A percentile compares a stretch with the other conserved stretches of the same genome.
Conservation (phyloP, 2,113 vertebrate species). For the Hiodon alosoides region DNA sequence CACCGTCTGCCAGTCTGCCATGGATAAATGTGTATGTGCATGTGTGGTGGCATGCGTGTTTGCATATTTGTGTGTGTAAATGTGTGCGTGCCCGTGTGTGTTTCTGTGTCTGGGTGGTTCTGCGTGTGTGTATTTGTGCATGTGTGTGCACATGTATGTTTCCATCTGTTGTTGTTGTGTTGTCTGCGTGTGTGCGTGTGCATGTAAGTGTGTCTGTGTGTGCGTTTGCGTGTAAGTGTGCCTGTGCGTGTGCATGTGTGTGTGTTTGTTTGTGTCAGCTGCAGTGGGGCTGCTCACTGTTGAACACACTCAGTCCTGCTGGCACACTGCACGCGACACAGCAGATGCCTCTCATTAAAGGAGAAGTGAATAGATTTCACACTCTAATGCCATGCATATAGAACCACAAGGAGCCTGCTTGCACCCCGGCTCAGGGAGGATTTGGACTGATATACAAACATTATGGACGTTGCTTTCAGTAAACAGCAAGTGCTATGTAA, state of each 20-base stretch:
- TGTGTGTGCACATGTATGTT: too few relatives aligned
- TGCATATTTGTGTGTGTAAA: too few relatives aligned
- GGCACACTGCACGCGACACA: background rate
- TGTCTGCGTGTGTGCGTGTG: background rate
- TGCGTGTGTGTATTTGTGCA: too few relatives aligned
- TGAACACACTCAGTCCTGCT: constrained; percentile 3
- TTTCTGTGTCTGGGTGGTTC: too few relatives aligned
- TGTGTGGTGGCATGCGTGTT: background rate
- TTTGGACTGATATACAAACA: background rate
- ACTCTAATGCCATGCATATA: background rate
- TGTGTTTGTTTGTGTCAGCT: background rate
- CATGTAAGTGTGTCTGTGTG: background rate
- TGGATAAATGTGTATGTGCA: background rate
- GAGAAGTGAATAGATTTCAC: background rate
- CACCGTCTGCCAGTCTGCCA: background rate
- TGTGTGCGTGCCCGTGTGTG: too few relatives aligned
- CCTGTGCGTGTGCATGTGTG: too few relatives aligned
- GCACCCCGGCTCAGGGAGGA: background rate
- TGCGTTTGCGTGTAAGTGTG: background rate
- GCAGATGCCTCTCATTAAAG: constrained; percentile 8
- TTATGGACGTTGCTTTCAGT: constrained; percentile 13
- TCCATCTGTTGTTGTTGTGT: background rate
- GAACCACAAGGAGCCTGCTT: background rate
- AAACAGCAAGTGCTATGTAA: constrained; percentile 11
- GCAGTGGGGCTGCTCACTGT: background rate